phyloP scores from a whole-genome alignment of 2,888 invertebrate genomes.

The Leptopilina myrica region DNA sequence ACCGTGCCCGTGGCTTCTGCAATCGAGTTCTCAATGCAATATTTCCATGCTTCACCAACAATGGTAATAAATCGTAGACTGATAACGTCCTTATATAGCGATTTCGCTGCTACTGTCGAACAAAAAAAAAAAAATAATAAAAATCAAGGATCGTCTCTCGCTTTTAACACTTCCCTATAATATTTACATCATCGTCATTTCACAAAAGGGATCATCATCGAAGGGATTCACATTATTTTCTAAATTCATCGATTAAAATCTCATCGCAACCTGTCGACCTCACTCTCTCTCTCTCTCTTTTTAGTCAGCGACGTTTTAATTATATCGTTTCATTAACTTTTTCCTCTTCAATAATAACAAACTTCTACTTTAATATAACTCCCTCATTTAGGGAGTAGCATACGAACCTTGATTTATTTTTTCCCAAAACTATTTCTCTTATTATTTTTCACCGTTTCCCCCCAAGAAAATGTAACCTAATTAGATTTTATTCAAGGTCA shows the following conservation, averaged over 20 bases:
- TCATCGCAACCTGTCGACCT: conserved; percentile 35
- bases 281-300: not conserved
- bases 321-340: not conserved
- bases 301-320: conserved; percentile 18
- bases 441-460: no score
- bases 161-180: conserved; percentile 45
- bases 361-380: not conserved
- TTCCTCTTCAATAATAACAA: not conserved
- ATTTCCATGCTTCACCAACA: conserved; percentile 75
- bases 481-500: no score
- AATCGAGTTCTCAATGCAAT: conserved; percentile 74
- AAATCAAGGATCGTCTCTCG: conserved; percentile 43
- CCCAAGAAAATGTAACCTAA: no score
- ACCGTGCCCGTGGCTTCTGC: conserved; percentile 76
- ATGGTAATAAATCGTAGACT: conserved; percentile 74
- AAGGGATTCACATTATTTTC: conserved; percentile 10
- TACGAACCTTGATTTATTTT: not conserved
- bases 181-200: conserved; percentile 45
- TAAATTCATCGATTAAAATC: conserved; percentile 11
- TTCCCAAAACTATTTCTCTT: no score
- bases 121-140: no score
- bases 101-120: conserved; percentile 42
- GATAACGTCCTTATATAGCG: conserved; percentile 51
- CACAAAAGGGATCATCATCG: conserved; percentile 48
- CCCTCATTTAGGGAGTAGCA: not conserved